A percentile compares a stretch with the other conserved stretches of the same genome.
Evolutionary conservation across 1,140 invertebrate genomes (phyloP).

Genomic region (Papilio polyxenes): DNA sequence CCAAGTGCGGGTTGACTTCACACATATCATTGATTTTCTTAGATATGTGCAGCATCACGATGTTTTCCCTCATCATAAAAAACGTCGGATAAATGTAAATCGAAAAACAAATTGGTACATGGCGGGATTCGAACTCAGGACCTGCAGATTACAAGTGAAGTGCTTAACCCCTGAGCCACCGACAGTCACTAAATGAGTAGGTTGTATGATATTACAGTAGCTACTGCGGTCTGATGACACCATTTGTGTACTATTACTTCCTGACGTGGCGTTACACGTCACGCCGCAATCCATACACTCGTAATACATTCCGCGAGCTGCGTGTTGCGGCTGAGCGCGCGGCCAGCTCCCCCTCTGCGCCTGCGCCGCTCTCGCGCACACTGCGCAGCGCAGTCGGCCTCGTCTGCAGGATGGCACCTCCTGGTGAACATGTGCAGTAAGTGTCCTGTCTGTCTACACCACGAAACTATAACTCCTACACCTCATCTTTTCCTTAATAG

Average conservation of each 20-base stretch:
- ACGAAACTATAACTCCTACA: no score
- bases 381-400: constrained; percentile 81
- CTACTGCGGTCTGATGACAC: constrained; percentile 90
- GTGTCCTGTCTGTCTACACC: neutral
- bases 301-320: constrained; percentile 92
- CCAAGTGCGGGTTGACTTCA: no score
- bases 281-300: constrained; percentile 96
- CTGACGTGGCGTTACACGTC: constrained; percentile 92
- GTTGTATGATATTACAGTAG: constrained; percentile 82
- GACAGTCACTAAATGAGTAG: neutral
- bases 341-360: constrained; percentile 83
- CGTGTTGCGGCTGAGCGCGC: constrained; percentile 83
- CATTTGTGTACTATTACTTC: constrained; percentile 98
- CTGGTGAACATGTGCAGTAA: constrained; percentile 59
- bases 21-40: no score
- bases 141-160: neutral
- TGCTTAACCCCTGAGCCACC: neutral
- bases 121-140: neutral
- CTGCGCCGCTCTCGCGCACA: constrained; percentile 81
- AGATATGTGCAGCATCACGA: no score
- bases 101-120: no score
- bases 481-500: no score
- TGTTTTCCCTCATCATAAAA: no score
- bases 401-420: constrained; percentile 85
- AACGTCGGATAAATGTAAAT: no score